Evolutionary conservation across 2,888 invertebrate genomes (phyloP).

Genomic region (Erannis defoliaria): DNA sequence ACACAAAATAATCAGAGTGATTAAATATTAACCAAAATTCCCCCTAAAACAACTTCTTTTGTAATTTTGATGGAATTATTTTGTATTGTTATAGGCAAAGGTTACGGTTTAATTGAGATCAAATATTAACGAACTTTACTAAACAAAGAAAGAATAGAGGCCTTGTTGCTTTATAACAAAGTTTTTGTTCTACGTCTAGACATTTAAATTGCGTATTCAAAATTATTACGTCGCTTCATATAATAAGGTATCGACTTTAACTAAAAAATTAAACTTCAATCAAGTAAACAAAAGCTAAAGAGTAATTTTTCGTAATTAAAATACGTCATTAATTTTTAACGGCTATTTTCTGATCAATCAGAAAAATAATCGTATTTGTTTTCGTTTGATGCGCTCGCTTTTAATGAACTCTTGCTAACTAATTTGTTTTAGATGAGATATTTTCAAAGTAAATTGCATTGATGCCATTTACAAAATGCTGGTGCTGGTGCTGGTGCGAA

Average conservation of each 20-base stretch:
- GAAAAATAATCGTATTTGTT: neutral
- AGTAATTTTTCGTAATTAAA: neutral
- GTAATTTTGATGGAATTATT: constrained; percentile 15
- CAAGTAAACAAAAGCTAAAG: neutral
- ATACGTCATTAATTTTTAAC: neutral
- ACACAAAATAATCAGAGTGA: neutral
- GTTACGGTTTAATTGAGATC: constrained; percentile 19
- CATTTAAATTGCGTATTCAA: constrained; percentile 2
- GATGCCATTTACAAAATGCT: neutral
- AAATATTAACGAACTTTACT: constrained; percentile 19
- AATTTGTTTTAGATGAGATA: no score
- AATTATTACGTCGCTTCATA: neutral
- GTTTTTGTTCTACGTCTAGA: constrained; percentile 18
- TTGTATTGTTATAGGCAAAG: constrained; percentile 9
- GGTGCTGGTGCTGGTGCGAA: no score
- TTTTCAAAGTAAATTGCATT: neutral
- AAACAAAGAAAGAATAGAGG: constrained; percentile 13
- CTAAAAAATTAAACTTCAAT: neutral
- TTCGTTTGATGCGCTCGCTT: neutral
- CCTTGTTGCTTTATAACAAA: constrained; percentile 11
- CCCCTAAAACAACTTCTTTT: constrained; percentile 6
- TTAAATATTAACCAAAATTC: constrained; percentile 17
- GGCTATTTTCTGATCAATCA: neutral
- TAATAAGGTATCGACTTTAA: neutral
- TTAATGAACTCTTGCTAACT: neutral